phyloP scores from a whole-genome alignment of 2,888 invertebrate species.

The Melieria omissa region DNA sequence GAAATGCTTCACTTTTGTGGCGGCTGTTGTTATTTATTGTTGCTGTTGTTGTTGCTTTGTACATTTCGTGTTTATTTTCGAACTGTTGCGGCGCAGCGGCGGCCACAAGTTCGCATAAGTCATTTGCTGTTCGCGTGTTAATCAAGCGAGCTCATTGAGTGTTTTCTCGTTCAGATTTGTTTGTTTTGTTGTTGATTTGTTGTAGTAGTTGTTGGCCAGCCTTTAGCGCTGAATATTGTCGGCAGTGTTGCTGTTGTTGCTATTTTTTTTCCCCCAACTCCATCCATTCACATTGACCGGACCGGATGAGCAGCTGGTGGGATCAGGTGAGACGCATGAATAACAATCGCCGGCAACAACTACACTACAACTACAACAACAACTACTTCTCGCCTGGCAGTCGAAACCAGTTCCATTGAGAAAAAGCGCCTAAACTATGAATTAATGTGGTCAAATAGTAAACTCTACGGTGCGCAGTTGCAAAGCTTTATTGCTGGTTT shows the following conservation, averaged over 20 bases:
- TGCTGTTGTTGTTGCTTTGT: slow-evolving; percentile 6
- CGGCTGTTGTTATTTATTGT: slow-evolving; percentile 4
- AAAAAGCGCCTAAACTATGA: slow-evolving; percentile 54
- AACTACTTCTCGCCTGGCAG: slow-evolving; percentile 40
- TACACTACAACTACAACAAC: slow-evolving; percentile 57
- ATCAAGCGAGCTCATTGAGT: slow-evolving; percentile 38
- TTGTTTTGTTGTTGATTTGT: slow-evolving; percentile 20
- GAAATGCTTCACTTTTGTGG: slow-evolving; percentile 5
- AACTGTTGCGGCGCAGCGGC: background rate
- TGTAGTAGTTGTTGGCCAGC: slow-evolving; percentile 39
- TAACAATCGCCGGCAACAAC: slow-evolving; percentile 48
- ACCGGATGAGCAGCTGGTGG: slow-evolving; percentile 63
- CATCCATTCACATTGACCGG: slow-evolving; percentile 45
- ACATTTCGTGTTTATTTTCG: slow-evolving; percentile 3
- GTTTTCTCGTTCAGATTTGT: slow-evolving; percentile 33
- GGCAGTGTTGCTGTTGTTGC: slow-evolving; percentile 34
- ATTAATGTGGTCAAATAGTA: slow-evolving; percentile 44
- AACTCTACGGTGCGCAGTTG: background rate
- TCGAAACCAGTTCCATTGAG: slow-evolving; percentile 64
- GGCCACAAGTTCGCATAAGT: background rate
- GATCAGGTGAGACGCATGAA: slow-evolving; percentile 64
- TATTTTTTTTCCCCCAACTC: slow-evolving; percentile 45
- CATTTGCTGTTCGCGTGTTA: slow-evolving; percentile 21
- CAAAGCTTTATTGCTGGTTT: background rate
- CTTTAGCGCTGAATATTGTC: slow-evolving; percentile 18